Evolutionary conservation across 2,797 vertebrate genomes (phyloP).

Genomic region (Chiroxiphia lanceolata): DNA sequence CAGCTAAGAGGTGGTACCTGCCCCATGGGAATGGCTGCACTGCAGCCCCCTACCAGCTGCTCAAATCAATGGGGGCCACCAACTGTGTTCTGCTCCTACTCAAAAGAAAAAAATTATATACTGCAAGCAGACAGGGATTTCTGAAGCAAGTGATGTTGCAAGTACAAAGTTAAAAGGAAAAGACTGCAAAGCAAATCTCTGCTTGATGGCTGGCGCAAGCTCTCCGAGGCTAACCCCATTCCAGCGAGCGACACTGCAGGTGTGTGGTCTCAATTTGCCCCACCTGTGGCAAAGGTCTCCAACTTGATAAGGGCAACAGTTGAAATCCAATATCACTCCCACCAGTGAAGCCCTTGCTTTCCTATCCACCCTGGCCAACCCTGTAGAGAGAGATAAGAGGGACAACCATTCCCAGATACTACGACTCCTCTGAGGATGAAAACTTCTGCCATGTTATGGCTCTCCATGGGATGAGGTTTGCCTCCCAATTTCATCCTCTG

Average conservation of each 20-base stretch:
- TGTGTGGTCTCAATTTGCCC: not conserved
- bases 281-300: not conserved
- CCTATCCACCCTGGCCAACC: not conserved
- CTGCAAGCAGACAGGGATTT: not conserved
- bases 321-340: not conserved
- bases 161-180: not conserved
- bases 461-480: not conserved
- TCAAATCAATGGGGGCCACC: not conserved
- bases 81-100: not conserved
- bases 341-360: not conserved
- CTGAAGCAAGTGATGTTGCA: not conserved
- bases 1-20: not conserved
- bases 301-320: not conserved
- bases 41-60: not conserved
- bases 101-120: not conserved
- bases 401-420: not conserved
- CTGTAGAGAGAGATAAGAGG: not conserved
- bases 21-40: not conserved
- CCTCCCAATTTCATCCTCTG: not conserved
- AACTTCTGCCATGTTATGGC: not conserved
- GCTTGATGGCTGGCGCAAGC: fast-evolving
- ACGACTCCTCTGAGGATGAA: not conserved
- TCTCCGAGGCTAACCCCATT: not conserved
- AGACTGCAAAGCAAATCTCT: not conserved
- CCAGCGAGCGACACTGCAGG: not conserved